Evolutionary conservation across 30 jellyfish, hydroid and myxozoan species (phyloP).

Genomic region (Cassiopea andromeda): DNA sequence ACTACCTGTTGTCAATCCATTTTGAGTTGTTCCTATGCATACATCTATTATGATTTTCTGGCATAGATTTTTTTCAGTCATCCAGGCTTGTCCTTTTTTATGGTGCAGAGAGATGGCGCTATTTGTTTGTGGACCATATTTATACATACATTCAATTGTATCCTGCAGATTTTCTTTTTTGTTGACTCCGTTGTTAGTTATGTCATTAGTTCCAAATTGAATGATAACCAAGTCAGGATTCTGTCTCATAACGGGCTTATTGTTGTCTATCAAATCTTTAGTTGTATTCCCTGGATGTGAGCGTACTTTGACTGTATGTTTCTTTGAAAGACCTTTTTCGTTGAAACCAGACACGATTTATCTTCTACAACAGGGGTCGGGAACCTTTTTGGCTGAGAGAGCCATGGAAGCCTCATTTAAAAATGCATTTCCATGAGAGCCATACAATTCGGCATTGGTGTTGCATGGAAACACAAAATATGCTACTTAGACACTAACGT

Average conservation of each 20-base stretch:
- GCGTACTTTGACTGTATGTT: slow-evolving; percentile 30
- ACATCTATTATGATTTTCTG: too few species aligned
- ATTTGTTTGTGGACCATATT: slow-evolving; percentile 1
- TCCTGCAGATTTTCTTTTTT: slow-evolving; percentile 17
- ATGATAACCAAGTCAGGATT: slow-evolving; percentile 31
- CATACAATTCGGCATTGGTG: too few species aligned
- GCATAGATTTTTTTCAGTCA: neutral
- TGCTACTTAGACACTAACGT: too few species aligned
- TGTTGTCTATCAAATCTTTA: slow-evolving; percentile 22
- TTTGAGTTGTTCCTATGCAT: too few species aligned
- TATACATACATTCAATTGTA: neutral
- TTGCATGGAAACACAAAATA: too few species aligned
- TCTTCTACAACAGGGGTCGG: too few species aligned
- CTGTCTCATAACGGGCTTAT: slow-evolving; percentile 27
- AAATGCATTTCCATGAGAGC: too few species aligned
- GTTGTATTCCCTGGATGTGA: slow-evolving; percentile 27
- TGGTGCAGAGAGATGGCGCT: neutral
- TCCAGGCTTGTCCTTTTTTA: neutral
- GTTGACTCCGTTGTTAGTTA: slow-evolving; percentile 19
- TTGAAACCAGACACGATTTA: neutral
- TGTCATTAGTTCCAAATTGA: slow-evolving; percentile 52
- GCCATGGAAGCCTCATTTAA: too few species aligned
- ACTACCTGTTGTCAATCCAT: too few species aligned
- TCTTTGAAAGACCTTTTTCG: slow-evolving; percentile 30
- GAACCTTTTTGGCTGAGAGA: too few species aligned